These are phyloP conservation scores for Stenoptilia bipunctidactyla DNA, from an alignment of 2,888 invertebrate genomes.

Conservation along the genomic window DNA sequence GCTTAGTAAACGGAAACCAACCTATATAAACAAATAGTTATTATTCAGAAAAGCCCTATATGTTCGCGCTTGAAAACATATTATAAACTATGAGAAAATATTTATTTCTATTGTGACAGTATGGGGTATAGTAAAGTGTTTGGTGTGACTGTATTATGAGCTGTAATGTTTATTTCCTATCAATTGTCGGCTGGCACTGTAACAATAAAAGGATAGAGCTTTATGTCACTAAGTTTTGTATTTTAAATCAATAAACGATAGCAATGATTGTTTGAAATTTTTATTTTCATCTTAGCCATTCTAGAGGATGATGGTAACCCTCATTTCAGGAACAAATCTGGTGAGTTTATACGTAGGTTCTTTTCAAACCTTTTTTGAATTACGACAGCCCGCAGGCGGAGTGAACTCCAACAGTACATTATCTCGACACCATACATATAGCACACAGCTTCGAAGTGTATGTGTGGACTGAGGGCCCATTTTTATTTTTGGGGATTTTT, in stretches of 20 bases:
- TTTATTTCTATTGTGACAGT: constrained; percentile 59
- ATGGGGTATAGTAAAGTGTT: constrained; percentile 33
- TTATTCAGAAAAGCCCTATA: constrained; percentile 43
- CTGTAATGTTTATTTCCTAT: constrained; percentile 68
- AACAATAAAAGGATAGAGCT: constrained; percentile 72
- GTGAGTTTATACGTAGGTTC: too few species aligned
- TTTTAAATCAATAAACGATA: constrained; percentile 73
- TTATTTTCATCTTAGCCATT: constrained; percentile 22
- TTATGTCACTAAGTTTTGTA: constrained; percentile 72
- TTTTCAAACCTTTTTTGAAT: too few species aligned
- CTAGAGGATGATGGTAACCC: too few species aligned
- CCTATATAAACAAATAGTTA: constrained; percentile 32
- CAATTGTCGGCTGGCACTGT: constrained; percentile 71
- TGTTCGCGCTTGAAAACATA: constrained; percentile 49
- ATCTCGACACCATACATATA: too few species aligned
- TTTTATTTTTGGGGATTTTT: too few species aligned
- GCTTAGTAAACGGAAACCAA: constrained; percentile 34
- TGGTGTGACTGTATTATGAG: constrained; percentile 26
- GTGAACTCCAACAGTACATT: too few species aligned
- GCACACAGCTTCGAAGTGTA: too few species aligned
- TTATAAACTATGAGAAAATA: constrained; percentile 39
- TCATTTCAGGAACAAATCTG: too few species aligned
- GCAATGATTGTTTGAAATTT: constrained; percentile 48
- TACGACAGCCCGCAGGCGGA: too few species aligned
- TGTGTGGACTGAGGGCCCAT: too few species aligned